These are phyloP conservation scores for Vollenhovia emeryi DNA, from an alignment of 1,140 invertebrate genomes.

Conservation along the genomic window DNA sequence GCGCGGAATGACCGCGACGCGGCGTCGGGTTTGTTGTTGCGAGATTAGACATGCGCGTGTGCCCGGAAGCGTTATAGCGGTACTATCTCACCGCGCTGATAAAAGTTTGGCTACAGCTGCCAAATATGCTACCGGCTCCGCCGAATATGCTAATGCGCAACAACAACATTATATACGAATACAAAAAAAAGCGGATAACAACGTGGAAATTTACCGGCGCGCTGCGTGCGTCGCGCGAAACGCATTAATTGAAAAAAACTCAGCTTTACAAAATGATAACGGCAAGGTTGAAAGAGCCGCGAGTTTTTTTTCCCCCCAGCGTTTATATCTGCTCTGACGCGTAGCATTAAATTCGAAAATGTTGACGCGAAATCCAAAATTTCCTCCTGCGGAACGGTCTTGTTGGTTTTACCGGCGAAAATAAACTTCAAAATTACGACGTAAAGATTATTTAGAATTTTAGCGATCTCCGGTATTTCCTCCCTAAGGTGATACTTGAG, in stretches of 20 bases:
- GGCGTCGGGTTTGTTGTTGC: conserved; percentile 2
- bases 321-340: not conserved
- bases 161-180: conserved; percentile 19
- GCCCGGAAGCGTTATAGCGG: conserved; percentile 14
- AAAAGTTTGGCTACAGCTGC: conserved; percentile 32
- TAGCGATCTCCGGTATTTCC: not conserved
- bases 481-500: not conserved
- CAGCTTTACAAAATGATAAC: not conserved
- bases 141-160: conserved; percentile 42
- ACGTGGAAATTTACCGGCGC: not conserved
- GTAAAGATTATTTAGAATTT: not conserved
- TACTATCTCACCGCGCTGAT: conserved; percentile 21
- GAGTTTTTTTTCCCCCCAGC: not conserved
- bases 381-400: not conserved
- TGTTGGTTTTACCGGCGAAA: not conserved
- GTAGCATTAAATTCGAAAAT: not conserved
- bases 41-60: conserved; percentile 51
- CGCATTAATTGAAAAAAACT: conserved; percentile 13
- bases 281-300: not conserved
- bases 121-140: conserved; percentile 19
- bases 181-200: conserved; percentile 26
- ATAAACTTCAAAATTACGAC: not conserved
- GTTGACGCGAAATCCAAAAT: not conserved
- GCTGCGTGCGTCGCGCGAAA: not conserved
- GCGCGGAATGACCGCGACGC: not conserved